Evolutionary conservation across 2,888 invertebrate species (phyloP).

Genomic region (Erpobdella octoculata): DNA sequence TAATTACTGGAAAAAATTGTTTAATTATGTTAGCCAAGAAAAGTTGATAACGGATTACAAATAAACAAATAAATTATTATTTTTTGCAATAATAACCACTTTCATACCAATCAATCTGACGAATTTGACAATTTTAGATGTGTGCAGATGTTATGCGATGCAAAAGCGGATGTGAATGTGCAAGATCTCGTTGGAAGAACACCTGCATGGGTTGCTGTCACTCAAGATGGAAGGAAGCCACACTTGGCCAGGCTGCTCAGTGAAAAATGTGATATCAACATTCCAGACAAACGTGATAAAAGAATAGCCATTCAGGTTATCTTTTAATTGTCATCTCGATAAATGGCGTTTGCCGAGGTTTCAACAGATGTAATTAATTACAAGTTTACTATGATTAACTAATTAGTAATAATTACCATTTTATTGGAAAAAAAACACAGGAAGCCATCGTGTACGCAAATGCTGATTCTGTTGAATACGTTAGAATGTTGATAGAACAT

Average conservation of each 20-base stretch:
- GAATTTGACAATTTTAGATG: no score
- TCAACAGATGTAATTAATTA: no score
- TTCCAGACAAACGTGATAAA: slow-evolving; percentile 33
- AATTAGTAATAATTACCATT: no score
- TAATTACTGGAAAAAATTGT: neutral
- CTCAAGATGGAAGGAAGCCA: slow-evolving; percentile 31
- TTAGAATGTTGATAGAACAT: slow-evolving; percentile 29
- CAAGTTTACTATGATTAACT: no score
- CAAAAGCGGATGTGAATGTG: slow-evolving; percentile 28
- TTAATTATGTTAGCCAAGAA: neutral
- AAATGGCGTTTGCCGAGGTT: no score
- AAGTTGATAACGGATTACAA: neutral
- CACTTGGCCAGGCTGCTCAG: slow-evolving; percentile 26
- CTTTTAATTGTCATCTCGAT: no score
- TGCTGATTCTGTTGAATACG: slow-evolving; percentile 31
- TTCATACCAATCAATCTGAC: no score
- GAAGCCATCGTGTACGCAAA: slow-evolving; percentile 33
- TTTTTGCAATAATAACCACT: neutral
- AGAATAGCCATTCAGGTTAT: slow-evolving; percentile 34
- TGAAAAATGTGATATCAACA: slow-evolving; percentile 28
- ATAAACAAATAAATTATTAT: neutral
- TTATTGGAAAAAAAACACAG: no score
- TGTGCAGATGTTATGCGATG: slow-evolving; percentile 28
- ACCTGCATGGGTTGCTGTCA: slow-evolving; percentile 32
- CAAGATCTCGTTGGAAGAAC: slow-evolving; percentile 32